Percentiles rank a stretch among this genome's conserved stretches.
Evolutionary conservation across 2,888 invertebrate genomes (phyloP).

Genomic region (Drosophila mayaguana): DNA sequence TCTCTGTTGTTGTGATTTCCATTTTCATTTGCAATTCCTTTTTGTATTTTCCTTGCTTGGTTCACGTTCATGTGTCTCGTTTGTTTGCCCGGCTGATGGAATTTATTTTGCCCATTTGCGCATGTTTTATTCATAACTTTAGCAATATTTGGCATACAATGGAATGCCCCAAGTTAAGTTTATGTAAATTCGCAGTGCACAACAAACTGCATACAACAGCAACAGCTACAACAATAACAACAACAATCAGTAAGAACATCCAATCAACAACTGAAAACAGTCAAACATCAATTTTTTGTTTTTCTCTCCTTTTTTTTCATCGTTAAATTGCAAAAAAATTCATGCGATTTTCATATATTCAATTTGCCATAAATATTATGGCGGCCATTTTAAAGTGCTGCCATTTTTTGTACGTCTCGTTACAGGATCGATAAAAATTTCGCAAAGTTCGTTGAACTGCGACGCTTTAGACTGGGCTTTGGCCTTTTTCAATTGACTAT

Average conservation of each 20-base stretch:
- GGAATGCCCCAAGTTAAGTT: slow-evolving; percentile 60
- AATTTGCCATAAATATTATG: slow-evolving; percentile 66
- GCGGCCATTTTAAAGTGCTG: slow-evolving; percentile 67
- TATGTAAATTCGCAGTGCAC: slow-evolving; percentile 60
- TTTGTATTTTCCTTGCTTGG: slow-evolving; percentile 49
- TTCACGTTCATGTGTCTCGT: slow-evolving; percentile 51
- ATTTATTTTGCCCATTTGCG: slow-evolving; percentile 64
- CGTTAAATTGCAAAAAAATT: slow-evolving; percentile 46
- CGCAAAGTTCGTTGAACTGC: slow-evolving; percentile 70
- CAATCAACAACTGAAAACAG: slow-evolving; percentile 48
- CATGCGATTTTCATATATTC: slow-evolving; percentile 39
- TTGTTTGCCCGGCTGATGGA: slow-evolving; percentile 57
- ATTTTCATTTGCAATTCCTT: slow-evolving; percentile 73
- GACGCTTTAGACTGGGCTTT: slow-evolving; percentile 41
- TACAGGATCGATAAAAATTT: slow-evolving; percentile 49
- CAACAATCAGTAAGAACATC: slow-evolving; percentile 52
- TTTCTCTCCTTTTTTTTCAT: slow-evolving; percentile 25
- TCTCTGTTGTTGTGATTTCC: slow-evolving; percentile 63
- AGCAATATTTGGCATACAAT: slow-evolving; percentile 72
- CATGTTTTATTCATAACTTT: slow-evolving; percentile 79
- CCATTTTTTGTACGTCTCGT: slow-evolving; percentile 19
- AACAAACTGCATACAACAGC: slow-evolving; percentile 54
- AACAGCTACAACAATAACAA: slow-evolving; percentile 17
- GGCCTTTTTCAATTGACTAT: slow-evolving; percentile 64
- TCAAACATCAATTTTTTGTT: slow-evolving; percentile 20